These are phyloP conservation scores for Taurulus bubalis DNA, from an alignment of 2,113 vertebrate species.

Conservation along the genomic window DNA sequence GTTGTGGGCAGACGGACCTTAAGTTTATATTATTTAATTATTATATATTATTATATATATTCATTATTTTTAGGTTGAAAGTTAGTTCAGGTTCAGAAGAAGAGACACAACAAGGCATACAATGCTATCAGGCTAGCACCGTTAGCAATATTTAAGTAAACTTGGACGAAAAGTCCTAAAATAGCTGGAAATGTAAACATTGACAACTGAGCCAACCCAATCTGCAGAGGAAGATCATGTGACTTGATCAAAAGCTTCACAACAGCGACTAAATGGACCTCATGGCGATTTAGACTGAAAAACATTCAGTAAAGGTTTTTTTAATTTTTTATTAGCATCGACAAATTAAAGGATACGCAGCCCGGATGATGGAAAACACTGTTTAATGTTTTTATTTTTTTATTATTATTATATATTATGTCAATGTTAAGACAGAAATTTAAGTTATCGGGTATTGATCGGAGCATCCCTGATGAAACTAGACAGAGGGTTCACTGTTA, in stretches of 20 bases:
- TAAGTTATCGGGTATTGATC: conserved; percentile 17
- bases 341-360: not conserved
- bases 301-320: not conserved
- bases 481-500: conserved; percentile 17
- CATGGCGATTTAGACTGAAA: not conserved
- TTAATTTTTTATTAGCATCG: not conserved
- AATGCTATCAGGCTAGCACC: too few relatives aligned
- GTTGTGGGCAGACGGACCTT: too few relatives aligned
- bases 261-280: not conserved
- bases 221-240: not conserved
- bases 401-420: not conserved
- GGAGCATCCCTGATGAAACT: conserved; percentile 56
- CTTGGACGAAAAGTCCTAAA: not conserved
- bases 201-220: not conserved
- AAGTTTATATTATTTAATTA: too few relatives aligned
- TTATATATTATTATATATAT: too few relatives aligned
- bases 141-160: not conserved
- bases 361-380: not conserved
- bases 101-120: too few relatives aligned
- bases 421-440: not conserved
- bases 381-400: not conserved
- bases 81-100: too few relatives aligned
- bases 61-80: too few relatives aligned
- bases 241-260: not conserved
- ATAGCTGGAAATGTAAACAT: not conserved